phyloP scores from a whole-genome alignment of 2,888 invertebrate species.

The Troides oblongomaculatus region DNA sequence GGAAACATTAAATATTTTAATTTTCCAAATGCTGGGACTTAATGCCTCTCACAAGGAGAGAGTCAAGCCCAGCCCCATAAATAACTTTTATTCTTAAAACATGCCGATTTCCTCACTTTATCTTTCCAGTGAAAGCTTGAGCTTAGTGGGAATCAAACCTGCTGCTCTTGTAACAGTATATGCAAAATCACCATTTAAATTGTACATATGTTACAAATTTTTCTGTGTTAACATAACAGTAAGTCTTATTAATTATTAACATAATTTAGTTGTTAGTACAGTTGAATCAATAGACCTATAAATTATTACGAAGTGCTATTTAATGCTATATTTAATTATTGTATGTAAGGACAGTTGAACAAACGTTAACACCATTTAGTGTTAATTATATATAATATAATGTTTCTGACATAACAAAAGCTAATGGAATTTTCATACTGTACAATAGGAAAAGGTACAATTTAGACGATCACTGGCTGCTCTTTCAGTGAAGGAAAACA shows the following conservation, averaged over 20 bases:
- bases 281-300: background rate
- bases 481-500: no score
- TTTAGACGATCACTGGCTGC: no score
- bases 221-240: background rate
- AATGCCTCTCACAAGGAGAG: no score
- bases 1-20: no score
- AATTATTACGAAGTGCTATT: background rate
- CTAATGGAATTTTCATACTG: background rate
- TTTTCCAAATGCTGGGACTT: no score
- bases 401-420: background rate
- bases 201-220: background rate
- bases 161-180: no score
- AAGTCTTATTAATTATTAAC: background rate
- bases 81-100: no score
- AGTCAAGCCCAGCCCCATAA: no score
- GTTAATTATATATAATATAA: background rate
- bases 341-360: background rate
- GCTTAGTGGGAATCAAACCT: no score
- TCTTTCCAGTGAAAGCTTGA: no score
- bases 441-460: no score
- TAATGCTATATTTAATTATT: background rate
- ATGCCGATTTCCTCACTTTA: no score
- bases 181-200: background rate
- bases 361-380: background rate
- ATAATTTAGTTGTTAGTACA: background rate